These are phyloP conservation scores for Conus betulinus DNA, from an alignment of 1,140 invertebrate genomes.

Conservation along the genomic window DNA sequence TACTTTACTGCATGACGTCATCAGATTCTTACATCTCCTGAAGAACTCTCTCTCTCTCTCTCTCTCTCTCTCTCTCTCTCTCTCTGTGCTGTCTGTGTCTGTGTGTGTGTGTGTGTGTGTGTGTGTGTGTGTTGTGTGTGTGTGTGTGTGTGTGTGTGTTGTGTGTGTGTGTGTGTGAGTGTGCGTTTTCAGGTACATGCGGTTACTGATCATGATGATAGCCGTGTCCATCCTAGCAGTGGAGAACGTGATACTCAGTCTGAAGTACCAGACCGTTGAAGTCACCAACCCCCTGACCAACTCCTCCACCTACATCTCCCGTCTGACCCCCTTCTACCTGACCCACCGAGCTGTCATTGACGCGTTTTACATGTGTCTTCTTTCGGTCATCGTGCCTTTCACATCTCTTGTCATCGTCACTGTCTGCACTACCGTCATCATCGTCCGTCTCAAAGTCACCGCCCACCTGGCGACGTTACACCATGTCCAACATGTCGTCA, in stretches of 20 bases:
- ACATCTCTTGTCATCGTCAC: conserved; percentile 1
- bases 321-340: conserved; percentile 7
- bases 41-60: too few species aligned
- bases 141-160: too few species aligned
- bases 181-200: neutral
- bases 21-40: too few species aligned
- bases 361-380: neutral
- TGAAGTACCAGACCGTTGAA: neutral
- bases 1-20: too few species aligned
- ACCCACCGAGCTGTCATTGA: neutral
- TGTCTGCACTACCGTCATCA: conserved; percentile 8
- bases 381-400: neutral
- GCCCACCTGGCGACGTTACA: neutral
- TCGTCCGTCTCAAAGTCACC: conserved; percentile 5
- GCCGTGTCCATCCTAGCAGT: neutral
- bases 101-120: too few species aligned
- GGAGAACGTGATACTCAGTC: neutral
- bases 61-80: too few species aligned
- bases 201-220: neutral
- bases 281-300: neutral
- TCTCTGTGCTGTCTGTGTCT: too few species aligned
- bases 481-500: neutral
- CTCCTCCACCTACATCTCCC: conserved; percentile 3
- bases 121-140: too few species aligned
- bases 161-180: too few species aligned